Conservation (phyloP, 1,140 invertebrate species). For the Drosophila bocqueti region DNA sequence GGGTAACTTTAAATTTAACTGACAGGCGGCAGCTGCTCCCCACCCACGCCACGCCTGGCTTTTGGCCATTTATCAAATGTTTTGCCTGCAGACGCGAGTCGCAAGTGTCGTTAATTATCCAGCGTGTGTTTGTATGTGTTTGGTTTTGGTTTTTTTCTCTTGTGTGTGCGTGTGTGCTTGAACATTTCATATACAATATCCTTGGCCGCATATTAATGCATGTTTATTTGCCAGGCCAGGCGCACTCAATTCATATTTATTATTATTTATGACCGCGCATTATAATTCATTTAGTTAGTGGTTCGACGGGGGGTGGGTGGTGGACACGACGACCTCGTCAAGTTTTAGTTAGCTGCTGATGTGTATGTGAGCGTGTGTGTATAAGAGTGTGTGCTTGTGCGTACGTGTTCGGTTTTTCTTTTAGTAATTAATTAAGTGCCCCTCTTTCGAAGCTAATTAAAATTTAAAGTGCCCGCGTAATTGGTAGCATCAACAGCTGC, state of each 20-base stretch:
- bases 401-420: constrained; percentile 48
- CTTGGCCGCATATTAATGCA: constrained; percentile 63
- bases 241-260: constrained; percentile 70
- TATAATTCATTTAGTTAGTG: constrained; percentile 68
- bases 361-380: not conserved
- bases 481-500: constrained; percentile 72
- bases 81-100: constrained; percentile 46
- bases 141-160: not conserved
- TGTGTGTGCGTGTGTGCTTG: constrained; percentile 1
- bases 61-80: constrained; percentile 53
- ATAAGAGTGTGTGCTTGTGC: constrained; percentile 10
- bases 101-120: constrained; percentile 71
- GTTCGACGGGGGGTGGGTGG: not conserved
- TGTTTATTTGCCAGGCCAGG: constrained; percentile 58
- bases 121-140: not conserved
- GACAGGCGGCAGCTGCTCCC: constrained; percentile 37
- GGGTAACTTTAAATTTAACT: constrained; percentile 43
- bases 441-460: constrained; percentile 73
- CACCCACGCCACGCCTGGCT: not conserved
- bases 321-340: constrained; percentile 25
- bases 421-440: constrained; percentile 72
- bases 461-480: constrained; percentile 77
- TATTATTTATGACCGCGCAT: constrained; percentile 76
- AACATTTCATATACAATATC: constrained; percentile 4
- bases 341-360: constrained; percentile 33